Evolutionary conservation across 2,113 vertebrate species (phyloP), one percentile per base, ranked within the genome.

Genomic region (Toxotes chatareus): DNA sequence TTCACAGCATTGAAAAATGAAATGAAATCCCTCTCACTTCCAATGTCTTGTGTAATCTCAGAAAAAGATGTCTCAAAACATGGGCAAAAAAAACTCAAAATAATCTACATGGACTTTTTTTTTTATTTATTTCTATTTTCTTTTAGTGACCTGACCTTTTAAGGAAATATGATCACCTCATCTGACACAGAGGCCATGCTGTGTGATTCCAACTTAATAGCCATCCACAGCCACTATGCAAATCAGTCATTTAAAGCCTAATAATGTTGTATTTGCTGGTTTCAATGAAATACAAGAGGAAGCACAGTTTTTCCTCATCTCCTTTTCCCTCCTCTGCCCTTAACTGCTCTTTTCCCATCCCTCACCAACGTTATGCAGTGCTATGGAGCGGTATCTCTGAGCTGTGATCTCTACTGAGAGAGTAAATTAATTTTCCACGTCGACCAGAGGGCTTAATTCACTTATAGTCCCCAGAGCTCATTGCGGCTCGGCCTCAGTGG

Each of bases 401-500:
- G 62, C 73, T 6, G 6, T 74, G 76, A 89, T 74, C 53, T 66
- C 79, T 46, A 11, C 73, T 59, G 53, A 66, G 63, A 83, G 82
- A 87, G 83, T 83, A 79, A 85, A 90, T 89, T 56, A 62, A 88
- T 89, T 87, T 86, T 65, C 79, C 70, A 57, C 36, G 14, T 73
- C 38, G 77, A 89, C 77, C 83, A 65, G 42, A 66, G 40, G 68
- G 62, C 82, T 86, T 82, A 82, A 88, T 90, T 76, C 70, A 86
- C 75, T 84, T 82, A 76, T 47, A 73, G 32, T 72, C 78, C 79
- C 68, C 36, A 66, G 84, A 88, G 80, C 73, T 88, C 67, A 49
- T 27, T 1, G 34, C 38, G n/a, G 84, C 55, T 59, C 9, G 21
- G 57, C 60, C 66, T 75, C 67, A n/a, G 76, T 38, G 59, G 81